Conservation (phyloP, 2,888 invertebrate species). For the Diarsia brunnea region DNA sequence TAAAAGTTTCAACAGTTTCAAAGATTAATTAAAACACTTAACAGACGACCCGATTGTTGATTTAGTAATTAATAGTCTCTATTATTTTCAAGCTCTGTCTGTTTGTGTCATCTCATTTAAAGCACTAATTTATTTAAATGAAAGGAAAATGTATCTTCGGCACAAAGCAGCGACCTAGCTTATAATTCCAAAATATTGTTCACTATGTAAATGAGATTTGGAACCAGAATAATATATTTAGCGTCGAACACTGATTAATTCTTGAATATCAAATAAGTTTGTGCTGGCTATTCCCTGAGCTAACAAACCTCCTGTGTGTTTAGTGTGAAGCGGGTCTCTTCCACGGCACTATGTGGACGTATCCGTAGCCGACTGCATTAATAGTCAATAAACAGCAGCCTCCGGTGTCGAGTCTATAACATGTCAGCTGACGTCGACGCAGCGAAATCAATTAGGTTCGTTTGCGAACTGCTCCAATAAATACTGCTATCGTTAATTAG, state of each 20-base stretch:
- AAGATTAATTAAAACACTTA: slow-evolving; percentile 61
- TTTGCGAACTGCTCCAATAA: slow-evolving; percentile 89
- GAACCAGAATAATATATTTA: background rate
- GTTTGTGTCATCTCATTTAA: slow-evolving; percentile 21
- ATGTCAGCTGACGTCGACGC: slow-evolving; percentile 74
- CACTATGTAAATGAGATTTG: slow-evolving; percentile 12
- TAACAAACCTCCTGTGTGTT: slow-evolving; percentile 2
- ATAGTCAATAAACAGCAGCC: slow-evolving; percentile 76
- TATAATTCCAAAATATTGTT: slow-evolving; percentile 2
- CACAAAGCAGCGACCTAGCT: background rate
- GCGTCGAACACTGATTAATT: background rate
- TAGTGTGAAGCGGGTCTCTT: slow-evolving; percentile 14
- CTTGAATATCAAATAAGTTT: slow-evolving; percentile 10
- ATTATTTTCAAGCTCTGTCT: slow-evolving; percentile 24
- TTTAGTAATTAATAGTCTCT: slow-evolving; percentile 45
- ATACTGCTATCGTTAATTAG: slow-evolving; percentile 90
- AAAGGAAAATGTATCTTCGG: background rate
- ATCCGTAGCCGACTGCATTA: slow-evolving; percentile 70
- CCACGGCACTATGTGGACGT: slow-evolving; percentile 54
- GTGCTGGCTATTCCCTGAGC: background rate
- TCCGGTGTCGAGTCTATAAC: slow-evolving; percentile 72
- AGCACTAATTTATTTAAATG: slow-evolving; percentile 22
- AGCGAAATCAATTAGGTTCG: slow-evolving; percentile 89
- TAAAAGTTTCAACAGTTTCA: slow-evolving; percentile 50
- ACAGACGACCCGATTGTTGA: slow-evolving; percentile 40